Conservation (phyloP, 1,140 invertebrate genomes). For the Littorina saxatilis region DNA sequence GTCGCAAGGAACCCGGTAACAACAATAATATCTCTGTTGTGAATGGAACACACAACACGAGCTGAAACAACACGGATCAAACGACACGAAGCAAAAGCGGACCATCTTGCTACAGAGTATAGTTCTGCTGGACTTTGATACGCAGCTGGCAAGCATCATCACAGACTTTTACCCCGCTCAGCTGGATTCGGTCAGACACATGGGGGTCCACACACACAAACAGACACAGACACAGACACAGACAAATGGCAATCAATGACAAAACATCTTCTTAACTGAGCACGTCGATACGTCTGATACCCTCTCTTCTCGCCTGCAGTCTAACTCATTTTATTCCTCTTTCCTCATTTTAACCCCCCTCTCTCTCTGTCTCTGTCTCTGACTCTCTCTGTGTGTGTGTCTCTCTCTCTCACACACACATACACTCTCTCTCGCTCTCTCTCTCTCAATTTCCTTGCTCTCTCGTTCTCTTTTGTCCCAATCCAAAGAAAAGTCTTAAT, state of each 20-base stretch:
- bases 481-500: too few relatives aligned
- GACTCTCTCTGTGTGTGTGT: not conserved
- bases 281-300: constrained; percentile 17
- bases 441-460: not conserved
- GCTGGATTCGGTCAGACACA: not conserved
- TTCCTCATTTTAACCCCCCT: not conserved
- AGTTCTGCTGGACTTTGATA: too few relatives aligned
- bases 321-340: not conserved
- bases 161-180: too few relatives aligned
- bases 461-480: too few relatives aligned
- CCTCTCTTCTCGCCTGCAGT: not conserved
- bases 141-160: too few relatives aligned
- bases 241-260: not conserved
- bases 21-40: too few relatives aligned
- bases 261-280: not conserved
- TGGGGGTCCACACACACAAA: too few relatives aligned
- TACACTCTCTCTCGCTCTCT: not conserved
- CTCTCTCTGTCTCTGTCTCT: not conserved
- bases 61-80: too few relatives aligned
- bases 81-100: too few relatives aligned
- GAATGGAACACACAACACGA: too few relatives aligned
- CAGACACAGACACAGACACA: not conserved
- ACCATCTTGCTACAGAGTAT: too few relatives aligned
- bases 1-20: too few relatives aligned
- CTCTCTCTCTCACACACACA: not conserved